Evolutionary conservation across 2,797 vertebrate species (phyloP), one percentile per base, ranked within the genome.

Genomic region (Ciconia nigra): DNA sequence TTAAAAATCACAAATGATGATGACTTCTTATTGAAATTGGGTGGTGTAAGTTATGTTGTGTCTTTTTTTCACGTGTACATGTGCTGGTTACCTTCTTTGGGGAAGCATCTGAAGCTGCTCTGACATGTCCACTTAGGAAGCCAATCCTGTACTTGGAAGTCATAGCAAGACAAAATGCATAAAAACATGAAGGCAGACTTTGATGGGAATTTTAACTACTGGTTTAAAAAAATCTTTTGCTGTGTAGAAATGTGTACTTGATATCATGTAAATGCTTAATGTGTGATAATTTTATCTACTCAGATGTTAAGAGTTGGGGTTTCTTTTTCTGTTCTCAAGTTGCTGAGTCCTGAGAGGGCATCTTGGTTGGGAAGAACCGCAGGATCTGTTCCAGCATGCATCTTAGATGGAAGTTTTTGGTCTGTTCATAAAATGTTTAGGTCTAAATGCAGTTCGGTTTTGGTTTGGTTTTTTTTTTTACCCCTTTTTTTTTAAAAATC

Each of bases 51-150:
- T 59, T 37, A n/a, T 3, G 5, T 17, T 33, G 33, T 37, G 9
- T 28, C 24, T 49, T 33, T 35, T 47, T 29, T 74, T 79, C 62
- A 31, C 0, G 0, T 10, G 15, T 52, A 21, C 1, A 0, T 25
- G 7, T 74, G 33, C 52, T 76, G 37, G 54, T 37, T 54, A 14
- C 20, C 42, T 73, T 65, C 26, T 71, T 24, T 39, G 11, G 13
- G 61, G 61, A 29, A 41, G 61, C 37, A 41, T 21, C 61, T 62
- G 61, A 41, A 39, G 39, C 4, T 29, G 21, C 39, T 41, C 39
- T 10, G 61, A 29, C 26, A 41, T 21, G 61, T 44, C 44, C 41
- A 6, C 3, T 28, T 49, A 5, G 15, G 83, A 87, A 87, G 20
- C 52, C 14, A 35, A 13, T 29, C 29, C 13, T 52, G 31, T 31